A percentile compares a stretch with the other conserved stretches of the same genome.
These are phyloP conservation scores for Lota lota DNA, from an alignment of 2,113 vertebrate species.

Conservation along the genomic window DNA sequence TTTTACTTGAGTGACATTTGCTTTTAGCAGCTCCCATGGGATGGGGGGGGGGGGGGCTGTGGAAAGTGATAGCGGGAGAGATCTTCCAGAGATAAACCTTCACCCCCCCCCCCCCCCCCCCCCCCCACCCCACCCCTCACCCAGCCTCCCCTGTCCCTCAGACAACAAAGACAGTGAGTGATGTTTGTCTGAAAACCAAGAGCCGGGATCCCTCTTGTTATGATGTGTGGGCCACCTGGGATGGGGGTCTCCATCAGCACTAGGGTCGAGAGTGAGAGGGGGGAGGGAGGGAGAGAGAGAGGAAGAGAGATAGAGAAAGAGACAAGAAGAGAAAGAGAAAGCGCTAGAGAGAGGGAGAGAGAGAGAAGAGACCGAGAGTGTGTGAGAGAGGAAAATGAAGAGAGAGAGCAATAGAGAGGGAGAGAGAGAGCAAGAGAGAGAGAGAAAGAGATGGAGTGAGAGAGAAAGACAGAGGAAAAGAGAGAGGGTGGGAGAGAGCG, in stretches of 20 bases:
- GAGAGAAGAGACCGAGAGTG: conserved; percentile 39
- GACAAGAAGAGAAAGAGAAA: not conserved
- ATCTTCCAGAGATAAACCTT: conserved; percentile 68
- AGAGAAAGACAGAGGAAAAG: too few species aligned
- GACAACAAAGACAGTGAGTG: conserved; percentile 78
- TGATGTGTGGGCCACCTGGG: conserved; percentile 79
- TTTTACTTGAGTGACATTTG: conserved; percentile 70
- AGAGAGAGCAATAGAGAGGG: conserved; percentile 34
- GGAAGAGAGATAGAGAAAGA: conserved; percentile 56
- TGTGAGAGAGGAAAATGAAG: conserved; percentile 7
- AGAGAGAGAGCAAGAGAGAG: conserved; percentile 37
- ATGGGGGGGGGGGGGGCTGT: conserved; percentile 50
- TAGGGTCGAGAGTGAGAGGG: conserved; percentile 41
- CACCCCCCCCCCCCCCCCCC: conserved; percentile 33
- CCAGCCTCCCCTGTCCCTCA: conserved; percentile 56
- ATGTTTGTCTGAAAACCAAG: conserved; percentile 77
- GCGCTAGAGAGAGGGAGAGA: too few species aligned
- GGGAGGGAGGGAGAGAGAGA: conserved; percentile 6
- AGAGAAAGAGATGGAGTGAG: too few species aligned
- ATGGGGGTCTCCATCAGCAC: conserved; percentile 72
- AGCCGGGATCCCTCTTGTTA: conserved; percentile 69
- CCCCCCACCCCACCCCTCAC: conserved; percentile 53
- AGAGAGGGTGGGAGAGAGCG: too few species aligned
- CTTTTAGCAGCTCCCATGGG: conserved; percentile 70
- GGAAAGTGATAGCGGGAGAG: conserved; percentile 70